phyloP scores from a whole-genome alignment of 2,888 invertebrate genomes.

The Leptothorax acervorum region DNA sequence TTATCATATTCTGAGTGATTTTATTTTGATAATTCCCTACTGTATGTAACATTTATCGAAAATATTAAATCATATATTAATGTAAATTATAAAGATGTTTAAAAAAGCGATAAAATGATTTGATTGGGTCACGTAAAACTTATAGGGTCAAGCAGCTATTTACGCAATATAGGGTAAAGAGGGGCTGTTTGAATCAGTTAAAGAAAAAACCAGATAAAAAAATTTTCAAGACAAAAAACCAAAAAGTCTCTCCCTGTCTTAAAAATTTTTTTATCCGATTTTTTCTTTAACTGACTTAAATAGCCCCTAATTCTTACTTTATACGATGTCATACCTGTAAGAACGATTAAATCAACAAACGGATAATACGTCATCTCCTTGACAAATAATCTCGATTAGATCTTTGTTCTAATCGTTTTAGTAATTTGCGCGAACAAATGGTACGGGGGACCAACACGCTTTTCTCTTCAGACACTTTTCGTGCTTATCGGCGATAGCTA shows the following conservation, averaged over 20 bases:
- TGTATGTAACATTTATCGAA: background rate
- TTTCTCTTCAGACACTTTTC: constrained; percentile 47
- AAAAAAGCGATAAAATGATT: background rate
- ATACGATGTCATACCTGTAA: background rate
- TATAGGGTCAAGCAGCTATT: background rate
- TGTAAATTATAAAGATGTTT: background rate
- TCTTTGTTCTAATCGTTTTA: constrained; percentile 31
- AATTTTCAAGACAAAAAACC: too few relatives aligned
- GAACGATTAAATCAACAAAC: background rate
- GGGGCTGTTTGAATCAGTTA: too few relatives aligned
- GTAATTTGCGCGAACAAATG: constrained; percentile 42
- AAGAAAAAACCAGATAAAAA: too few relatives aligned
- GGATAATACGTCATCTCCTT: background rate
- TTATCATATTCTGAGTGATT: too few relatives aligned
- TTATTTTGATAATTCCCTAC: too few relatives aligned
- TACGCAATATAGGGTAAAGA: background rate
- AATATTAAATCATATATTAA: background rate
- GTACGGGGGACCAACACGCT: constrained; percentile 6
- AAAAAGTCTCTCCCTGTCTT: too few relatives aligned
- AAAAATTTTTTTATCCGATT: too few relatives aligned
- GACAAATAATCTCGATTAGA: background rate
- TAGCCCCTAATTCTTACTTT: too few relatives aligned
- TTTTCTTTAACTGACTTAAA: too few relatives aligned
- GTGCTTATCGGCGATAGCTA: constrained; percentile 42
- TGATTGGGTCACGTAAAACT: background rate